Evolutionary conservation across 2,113 vertebrate species (phyloP).

Genomic region (Panthera uncia): DNA sequence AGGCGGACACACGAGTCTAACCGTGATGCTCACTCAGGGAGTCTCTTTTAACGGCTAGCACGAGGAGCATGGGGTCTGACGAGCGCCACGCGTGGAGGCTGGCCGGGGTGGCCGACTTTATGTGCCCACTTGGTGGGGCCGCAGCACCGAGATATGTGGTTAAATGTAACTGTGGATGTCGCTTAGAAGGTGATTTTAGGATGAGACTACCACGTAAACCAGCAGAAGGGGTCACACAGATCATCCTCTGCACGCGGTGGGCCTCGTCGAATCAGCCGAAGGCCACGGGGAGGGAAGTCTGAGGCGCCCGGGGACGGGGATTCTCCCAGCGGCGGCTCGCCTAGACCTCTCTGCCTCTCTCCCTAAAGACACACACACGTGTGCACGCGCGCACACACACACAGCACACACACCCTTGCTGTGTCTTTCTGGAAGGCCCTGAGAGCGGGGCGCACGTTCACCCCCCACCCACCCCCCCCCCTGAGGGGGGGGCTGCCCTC

Average conservation of each 20-base stretch:
- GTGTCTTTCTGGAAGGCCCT: neutral
- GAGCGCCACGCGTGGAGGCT: neutral
- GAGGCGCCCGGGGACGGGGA: neutral
- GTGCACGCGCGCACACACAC: too few species aligned
- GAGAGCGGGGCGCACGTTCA: neutral
- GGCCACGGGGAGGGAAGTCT: neutral
- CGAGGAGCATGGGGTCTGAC: neutral
- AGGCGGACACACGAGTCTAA: neutral
- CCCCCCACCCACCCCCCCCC: accelerated
- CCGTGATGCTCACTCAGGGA: neutral
- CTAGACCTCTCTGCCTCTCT: too few species aligned
- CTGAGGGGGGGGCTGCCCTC: neutral
- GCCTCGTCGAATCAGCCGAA: neutral
- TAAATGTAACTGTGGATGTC: too few species aligned
- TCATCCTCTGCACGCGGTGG: neutral
- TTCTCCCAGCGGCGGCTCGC: too few species aligned
- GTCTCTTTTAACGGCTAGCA: neutral
- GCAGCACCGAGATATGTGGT: accelerated
- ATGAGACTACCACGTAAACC: neutral
- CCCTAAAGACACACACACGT: too few species aligned
- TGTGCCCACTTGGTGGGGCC: neutral
- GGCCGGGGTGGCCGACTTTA: too few species aligned
- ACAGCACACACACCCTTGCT: neutral
- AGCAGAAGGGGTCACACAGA: accelerated
- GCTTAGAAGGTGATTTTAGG: neutral